A percentile compares a stretch with the other conserved stretches of the same genome.
These are phyloP conservation scores for Pteronotus mesoamericanus DNA, from an alignment of 2,797 vertebrate species.

Conservation along the genomic window DNA sequence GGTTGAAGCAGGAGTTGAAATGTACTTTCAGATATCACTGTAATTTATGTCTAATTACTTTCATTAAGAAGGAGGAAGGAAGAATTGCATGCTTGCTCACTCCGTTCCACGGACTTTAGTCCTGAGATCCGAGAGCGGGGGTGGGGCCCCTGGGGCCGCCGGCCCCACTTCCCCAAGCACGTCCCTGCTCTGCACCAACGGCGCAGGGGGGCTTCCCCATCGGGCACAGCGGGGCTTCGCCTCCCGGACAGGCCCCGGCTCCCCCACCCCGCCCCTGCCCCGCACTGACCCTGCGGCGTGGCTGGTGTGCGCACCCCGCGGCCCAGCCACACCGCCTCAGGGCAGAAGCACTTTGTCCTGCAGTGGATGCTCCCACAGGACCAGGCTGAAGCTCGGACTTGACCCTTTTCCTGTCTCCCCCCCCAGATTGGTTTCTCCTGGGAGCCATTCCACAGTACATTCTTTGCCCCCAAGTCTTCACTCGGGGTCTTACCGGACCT, in stretches of 20 bases:
- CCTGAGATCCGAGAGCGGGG: background rate
- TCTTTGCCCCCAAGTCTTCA: background rate
- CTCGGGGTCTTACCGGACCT: background rate
- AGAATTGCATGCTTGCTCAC: background rate
- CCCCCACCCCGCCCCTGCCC: too few species aligned
- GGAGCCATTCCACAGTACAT: background rate
- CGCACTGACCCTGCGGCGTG: too few species aligned
- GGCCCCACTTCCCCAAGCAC: fast-evolving
- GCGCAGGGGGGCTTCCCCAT: background rate
- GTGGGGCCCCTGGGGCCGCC: too few species aligned
- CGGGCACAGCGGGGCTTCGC: background rate
- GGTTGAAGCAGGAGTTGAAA: background rate
- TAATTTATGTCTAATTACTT: background rate
- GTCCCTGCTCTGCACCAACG: background rate
- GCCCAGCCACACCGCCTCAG: background rate
- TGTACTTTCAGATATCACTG: background rate
- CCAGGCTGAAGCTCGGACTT: background rate
- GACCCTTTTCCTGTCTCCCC: background rate
- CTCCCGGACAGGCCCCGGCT: background rate
- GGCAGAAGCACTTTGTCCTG: background rate
- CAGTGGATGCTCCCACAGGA: background rate
- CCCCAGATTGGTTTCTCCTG: too few species aligned
- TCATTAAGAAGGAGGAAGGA: background rate
- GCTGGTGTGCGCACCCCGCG: background rate
- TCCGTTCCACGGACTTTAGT: background rate